Evolutionary conservation across 2,888 invertebrate genomes (phyloP).

Genomic region (Nomada ruficornis): DNA sequence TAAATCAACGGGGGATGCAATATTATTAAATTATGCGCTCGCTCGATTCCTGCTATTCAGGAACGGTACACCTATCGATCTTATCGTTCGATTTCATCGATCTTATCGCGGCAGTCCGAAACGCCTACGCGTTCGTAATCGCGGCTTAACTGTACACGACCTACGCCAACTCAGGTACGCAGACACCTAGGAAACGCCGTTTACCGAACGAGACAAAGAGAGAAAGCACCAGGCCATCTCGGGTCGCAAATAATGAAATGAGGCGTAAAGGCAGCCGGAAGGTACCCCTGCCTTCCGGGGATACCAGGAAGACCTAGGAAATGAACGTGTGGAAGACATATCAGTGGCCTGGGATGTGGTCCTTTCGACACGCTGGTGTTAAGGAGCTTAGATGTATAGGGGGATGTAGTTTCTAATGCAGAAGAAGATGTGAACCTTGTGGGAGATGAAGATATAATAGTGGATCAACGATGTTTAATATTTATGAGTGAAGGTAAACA

Average conservation of each 20-base stretch:
- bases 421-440: slow-evolving; percentile 14
- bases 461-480: too few relatives aligned
- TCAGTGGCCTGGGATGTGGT: neutral
- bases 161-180: slow-evolving; percentile 58
- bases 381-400: neutral
- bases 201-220: slow-evolving; percentile 35
- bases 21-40: slow-evolving; percentile 66
- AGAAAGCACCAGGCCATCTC: slow-evolving; percentile 25
- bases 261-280: slow-evolving; percentile 45
- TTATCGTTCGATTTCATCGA: slow-evolving; percentile 57
- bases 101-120: slow-evolving; percentile 55
- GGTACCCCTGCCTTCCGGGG: slow-evolving; percentile 15
- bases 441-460: neutral
- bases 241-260: slow-evolving; percentile 51
- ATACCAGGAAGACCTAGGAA: neutral
- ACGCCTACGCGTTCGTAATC: slow-evolving; percentile 59
- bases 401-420: slow-evolving; percentile 2
- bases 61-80: slow-evolving; percentile 55
- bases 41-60: slow-evolving; percentile 57
- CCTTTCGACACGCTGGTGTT: neutral
- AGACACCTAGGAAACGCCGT: slow-evolving; percentile 28
- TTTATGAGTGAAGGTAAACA: too few relatives aligned
- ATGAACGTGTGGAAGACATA: slow-evolving; percentile 15
- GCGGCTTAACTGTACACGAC: slow-evolving; percentile 58
- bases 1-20: slow-evolving; percentile 54